phyloP scores from a whole-genome alignment of 2,113 vertebrate genomes.

The Psilopogon haemacephalus region DNA sequence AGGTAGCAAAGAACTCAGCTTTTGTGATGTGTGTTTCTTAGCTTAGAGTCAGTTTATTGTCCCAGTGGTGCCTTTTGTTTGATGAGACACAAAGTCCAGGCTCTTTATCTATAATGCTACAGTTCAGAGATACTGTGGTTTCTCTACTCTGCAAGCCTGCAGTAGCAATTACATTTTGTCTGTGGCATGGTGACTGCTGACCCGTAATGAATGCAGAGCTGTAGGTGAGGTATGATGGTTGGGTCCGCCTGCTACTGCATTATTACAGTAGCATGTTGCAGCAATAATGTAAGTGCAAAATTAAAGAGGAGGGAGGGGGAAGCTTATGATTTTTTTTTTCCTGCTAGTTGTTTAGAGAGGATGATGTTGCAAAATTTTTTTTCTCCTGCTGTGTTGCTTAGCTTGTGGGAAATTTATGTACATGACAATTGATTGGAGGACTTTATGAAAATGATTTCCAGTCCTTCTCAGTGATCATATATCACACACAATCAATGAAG shows the following conservation, averaged over 20 bases:
- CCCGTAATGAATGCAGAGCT: neutral
- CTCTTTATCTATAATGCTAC: neutral
- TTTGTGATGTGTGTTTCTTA: neutral
- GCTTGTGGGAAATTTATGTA: neutral
- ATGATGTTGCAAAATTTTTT: neutral
- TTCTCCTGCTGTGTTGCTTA: neutral
- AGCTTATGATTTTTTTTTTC: neutral
- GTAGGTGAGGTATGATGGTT: neutral
- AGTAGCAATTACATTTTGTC: constrained; percentile 8
- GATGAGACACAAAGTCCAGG: neutral
- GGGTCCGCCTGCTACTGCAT: neutral
- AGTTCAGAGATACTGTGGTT: neutral
- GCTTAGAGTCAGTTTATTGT: neutral
- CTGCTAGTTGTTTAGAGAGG: neutral
- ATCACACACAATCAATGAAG: neutral
- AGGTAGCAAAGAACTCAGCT: neutral
- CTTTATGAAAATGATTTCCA: neutral
- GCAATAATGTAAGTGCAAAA: neutral
- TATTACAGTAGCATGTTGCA: neutral
- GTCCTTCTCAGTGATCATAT: neutral
- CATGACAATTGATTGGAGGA: neutral
- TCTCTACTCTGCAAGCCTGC: neutral
- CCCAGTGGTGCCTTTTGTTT: neutral
- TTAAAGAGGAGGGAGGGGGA: neutral
- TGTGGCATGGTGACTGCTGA: neutral